These are phyloP conservation scores for Epinotia nisella DNA, from an alignment of 2,888 invertebrate genomes.

Conservation along the genomic window DNA sequence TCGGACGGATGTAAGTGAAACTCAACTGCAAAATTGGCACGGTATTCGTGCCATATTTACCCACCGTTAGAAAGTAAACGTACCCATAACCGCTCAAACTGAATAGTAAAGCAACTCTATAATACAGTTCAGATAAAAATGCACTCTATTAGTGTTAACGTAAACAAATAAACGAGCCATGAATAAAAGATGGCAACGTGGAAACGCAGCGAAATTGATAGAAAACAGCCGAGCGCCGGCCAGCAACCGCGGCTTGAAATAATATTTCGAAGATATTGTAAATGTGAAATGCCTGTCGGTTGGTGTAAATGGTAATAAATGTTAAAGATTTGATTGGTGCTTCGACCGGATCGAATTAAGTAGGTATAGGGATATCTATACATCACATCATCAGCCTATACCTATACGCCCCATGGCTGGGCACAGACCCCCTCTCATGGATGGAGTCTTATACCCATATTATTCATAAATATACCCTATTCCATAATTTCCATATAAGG, in stretches of 20 bases:
- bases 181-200: constrained; percentile 28
- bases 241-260: constrained; percentile 4
- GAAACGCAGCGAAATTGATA: constrained; percentile 39
- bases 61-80: too few species aligned
- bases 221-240: constrained; percentile 20
- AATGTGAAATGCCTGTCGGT: constrained; percentile 2
- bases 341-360: neutral
- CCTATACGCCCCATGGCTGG: too few species aligned
- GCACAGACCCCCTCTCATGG: too few species aligned
- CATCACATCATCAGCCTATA: too few species aligned
- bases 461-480: too few species aligned
- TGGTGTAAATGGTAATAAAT: constrained; percentile 8
- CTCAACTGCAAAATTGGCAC: too few species aligned
- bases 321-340: neutral
- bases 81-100: neutral
- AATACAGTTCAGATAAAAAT: constrained; percentile 18
- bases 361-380: too few species aligned
- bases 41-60: too few species aligned
- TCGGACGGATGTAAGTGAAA: too few species aligned
- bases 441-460: too few species aligned
- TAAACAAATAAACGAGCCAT: constrained; percentile 32
- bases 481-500: too few species aligned
- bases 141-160: constrained; percentile 18
- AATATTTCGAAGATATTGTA: constrained; percentile 10
- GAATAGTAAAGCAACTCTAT: too few species aligned